phyloP scores from a whole-genome alignment of 2,113 vertebrate species.

The Peucedramus taeniatus region DNA sequence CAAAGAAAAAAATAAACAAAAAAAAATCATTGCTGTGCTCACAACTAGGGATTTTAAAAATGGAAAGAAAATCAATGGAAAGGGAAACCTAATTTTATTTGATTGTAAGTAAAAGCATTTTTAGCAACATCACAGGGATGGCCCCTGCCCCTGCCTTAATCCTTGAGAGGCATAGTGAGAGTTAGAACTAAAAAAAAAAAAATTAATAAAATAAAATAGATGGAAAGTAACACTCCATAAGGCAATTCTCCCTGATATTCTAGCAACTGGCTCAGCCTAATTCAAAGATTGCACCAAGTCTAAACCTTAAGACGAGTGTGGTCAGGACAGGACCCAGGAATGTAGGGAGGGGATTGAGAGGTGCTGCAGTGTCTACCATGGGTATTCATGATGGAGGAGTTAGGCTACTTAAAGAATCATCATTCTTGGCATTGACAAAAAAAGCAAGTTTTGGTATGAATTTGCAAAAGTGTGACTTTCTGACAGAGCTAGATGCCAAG shows the following conservation, averaged over 20 bases:
- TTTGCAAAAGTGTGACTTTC: neutral
- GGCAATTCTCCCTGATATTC: neutral
- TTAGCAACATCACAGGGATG: fast-evolving
- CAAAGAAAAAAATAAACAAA: neutral
- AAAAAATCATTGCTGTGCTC: neutral
- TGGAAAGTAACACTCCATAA: fast-evolving
- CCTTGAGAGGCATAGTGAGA: neutral
- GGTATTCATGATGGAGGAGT: neutral
- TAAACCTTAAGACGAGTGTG: neutral
- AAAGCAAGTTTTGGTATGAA: neutral
- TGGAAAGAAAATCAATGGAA: neutral
- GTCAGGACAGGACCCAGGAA: neutral
- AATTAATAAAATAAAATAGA: neutral
- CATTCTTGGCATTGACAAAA: neutral
- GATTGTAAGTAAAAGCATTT: neutral
- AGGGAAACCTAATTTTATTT: neutral
- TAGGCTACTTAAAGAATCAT: neutral
- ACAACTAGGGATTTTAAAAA: neutral
- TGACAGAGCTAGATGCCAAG: fast-evolving
- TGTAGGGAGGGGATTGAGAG: neutral
- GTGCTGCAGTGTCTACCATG: neutral
- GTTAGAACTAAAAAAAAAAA: neutral
- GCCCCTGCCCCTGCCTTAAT: fast-evolving
- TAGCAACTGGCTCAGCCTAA: neutral
- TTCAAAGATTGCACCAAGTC: neutral